Evolutionary conservation across 2,888 invertebrate species (phyloP).

Genomic region (Halictus quadricinctus): DNA sequence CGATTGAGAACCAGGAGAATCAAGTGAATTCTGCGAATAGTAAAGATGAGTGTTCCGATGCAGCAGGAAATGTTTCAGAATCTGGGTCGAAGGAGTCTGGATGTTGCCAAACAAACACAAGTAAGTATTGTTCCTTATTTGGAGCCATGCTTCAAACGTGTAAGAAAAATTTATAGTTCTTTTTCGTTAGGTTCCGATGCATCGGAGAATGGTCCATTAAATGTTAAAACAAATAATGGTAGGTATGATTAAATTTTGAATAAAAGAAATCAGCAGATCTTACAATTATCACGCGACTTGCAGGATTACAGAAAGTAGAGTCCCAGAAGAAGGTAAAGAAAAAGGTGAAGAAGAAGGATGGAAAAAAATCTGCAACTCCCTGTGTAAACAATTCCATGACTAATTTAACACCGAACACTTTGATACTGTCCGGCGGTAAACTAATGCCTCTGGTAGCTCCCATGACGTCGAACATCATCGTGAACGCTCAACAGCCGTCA

Average conservation of each 20-base stretch:
- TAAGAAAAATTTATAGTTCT: background rate
- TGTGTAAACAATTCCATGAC: conserved; percentile 64
- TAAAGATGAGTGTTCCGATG: conserved; percentile 61
- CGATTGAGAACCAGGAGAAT: conserved; percentile 80
- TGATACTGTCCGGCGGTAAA: conserved; percentile 79
- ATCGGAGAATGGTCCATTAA: conserved; percentile 3
- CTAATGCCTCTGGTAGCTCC: conserved; percentile 80
- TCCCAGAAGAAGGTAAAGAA: conserved; percentile 74
- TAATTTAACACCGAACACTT: conserved; percentile 76
- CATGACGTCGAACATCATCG: conserved; percentile 79
- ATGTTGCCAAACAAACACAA: conserved; percentile 37
- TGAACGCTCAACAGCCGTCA: conserved; percentile 76
- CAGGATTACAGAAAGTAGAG: conserved; percentile 66
- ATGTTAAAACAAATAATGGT: conserved; percentile 52
- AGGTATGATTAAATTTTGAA: conserved; percentile 7
- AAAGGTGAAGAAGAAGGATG: conserved; percentile 67
- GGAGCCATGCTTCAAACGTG: too few relatives aligned
- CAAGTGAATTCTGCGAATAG: conserved; percentile 73
- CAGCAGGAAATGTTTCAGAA: conserved; percentile 23
- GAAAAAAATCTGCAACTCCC: conserved; percentile 55
- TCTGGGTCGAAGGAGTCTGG: conserved; percentile 47
- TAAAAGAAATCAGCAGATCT: background rate
- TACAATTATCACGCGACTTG: conserved; percentile 22
- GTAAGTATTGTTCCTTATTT: conserved; percentile 25
- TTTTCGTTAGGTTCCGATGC: conserved; percentile 48